Evolutionary conservation across 2,797 vertebrate species (phyloP).

Genomic region (Bradypodion pumilum): DNA sequence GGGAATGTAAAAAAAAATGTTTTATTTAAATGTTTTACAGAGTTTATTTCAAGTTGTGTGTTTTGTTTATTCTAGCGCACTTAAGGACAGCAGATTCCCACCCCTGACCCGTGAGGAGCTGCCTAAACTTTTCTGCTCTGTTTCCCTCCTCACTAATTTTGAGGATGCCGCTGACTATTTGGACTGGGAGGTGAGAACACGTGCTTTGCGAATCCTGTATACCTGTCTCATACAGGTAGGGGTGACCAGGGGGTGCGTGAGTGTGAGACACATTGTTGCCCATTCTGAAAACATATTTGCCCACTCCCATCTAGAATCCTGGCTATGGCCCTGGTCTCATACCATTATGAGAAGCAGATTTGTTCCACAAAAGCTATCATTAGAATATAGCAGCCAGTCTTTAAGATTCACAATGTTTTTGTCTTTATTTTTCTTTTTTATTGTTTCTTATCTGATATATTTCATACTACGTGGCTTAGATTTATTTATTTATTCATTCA

Average conservation of each 20-base stretch:
- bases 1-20: not conserved
- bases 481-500: too few relatives aligned
- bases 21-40: not conserved
- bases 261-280: too few relatives aligned
- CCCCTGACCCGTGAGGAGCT: slow-evolving; percentile 86
- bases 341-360: slow-evolving; percentile 77
- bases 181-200: slow-evolving; percentile 88
- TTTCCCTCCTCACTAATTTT: slow-evolving; percentile 88
- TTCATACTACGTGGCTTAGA: not conserved
- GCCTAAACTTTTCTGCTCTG: slow-evolving; percentile 87
- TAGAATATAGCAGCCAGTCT: too few relatives aligned
- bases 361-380: too few relatives aligned
- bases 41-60: slow-evolving; percentile 11
- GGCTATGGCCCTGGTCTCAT: too few relatives aligned
- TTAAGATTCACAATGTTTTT: too few relatives aligned
- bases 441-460: too few relatives aligned
- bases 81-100: slow-evolving; percentile 87
- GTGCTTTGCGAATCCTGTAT: slow-evolving; percentile 79
- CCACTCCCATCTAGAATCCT: too few relatives aligned
- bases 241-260: too few relatives aligned
- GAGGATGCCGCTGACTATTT: slow-evolving; percentile 86
- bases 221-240: too few relatives aligned
- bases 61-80: slow-evolving; percentile 78
- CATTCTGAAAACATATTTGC: too few relatives aligned
- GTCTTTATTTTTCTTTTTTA: too few relatives aligned